A percentile compares a stretch with the other conserved stretches of the same genome.
Evolutionary conservation across 2,797 vertebrate genomes (phyloP).

Genomic region (Sphenopsis melanotis): DNA sequence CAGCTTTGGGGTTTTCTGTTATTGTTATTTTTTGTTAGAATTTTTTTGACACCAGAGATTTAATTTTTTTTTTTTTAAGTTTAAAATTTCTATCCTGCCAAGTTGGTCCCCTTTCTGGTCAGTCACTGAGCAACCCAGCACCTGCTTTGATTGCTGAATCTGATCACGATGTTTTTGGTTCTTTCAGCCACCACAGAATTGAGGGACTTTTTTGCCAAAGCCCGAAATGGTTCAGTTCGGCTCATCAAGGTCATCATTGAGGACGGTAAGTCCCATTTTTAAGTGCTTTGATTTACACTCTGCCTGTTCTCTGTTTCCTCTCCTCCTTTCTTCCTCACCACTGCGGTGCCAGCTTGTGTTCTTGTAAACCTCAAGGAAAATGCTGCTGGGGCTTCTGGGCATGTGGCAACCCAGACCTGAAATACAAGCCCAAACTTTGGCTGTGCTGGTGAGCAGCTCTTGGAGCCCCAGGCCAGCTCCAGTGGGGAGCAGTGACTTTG

Average conservation of each 20-base stretch:
- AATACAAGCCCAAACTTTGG: not conserved
- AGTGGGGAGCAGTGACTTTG: not conserved
- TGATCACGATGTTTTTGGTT: conserved; percentile 89
- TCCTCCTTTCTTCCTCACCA: not conserved
- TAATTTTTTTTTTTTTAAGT: not conserved
- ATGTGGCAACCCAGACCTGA: conserved; percentile 67
- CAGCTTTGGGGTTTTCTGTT: not conserved
- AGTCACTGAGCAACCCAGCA: not conserved
- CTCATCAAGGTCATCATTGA: conserved; percentile 94
- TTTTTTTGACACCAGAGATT: not conserved
- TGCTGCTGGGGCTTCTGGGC: conserved; percentile 64
- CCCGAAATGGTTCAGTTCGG: conserved; percentile 87
- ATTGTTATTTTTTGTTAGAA: not conserved
- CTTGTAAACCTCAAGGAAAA: conserved; percentile 63
- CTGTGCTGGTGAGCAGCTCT: not conserved
- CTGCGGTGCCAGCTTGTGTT: not conserved
- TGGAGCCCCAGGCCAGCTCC: not conserved
- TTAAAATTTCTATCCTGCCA: not conserved
- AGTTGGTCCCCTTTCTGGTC: not conserved
- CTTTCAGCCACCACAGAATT: conserved; percentile 93
- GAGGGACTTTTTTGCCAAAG: conserved; percentile 92
- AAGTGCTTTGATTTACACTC: not conserved
- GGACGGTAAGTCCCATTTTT: conserved; percentile 83
- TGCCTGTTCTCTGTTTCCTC: not conserved
- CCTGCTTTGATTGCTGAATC: not conserved